phyloP scores from a whole-genome alignment of 2,888 invertebrate genomes.

The Sinodicranocentrus sp. region DNA sequence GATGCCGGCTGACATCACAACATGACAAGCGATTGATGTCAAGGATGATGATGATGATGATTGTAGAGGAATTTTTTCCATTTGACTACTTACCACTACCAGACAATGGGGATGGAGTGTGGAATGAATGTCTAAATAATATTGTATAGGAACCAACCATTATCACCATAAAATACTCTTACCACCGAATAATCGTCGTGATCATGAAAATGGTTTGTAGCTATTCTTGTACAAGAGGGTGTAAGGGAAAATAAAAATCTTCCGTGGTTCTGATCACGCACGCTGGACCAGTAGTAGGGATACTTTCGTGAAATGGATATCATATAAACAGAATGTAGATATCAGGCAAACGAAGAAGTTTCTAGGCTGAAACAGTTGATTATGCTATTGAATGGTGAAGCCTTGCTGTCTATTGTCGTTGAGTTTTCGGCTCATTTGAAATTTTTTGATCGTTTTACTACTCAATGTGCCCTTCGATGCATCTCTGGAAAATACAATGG shows the following conservation, averaged over 20 bases:
- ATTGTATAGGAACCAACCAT: no score
- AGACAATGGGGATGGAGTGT: no score
- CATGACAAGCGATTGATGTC: constrained; percentile 71
- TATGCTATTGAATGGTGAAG: background rate
- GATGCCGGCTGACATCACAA: constrained; percentile 50
- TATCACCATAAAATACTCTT: constrained; percentile 3
- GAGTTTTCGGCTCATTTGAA: background rate
- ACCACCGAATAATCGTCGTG: constrained; percentile 23
- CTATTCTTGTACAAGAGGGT: constrained; percentile 4
- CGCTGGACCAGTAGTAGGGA: no score
- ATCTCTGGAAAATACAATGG: no score
- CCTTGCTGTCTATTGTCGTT: background rate
- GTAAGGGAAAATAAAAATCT: no score
- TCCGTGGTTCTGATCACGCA: no score
- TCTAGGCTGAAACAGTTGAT: background rate
- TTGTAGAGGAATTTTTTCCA: constrained; percentile 32
- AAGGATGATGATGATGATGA: constrained; percentile 65
- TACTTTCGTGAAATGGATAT: no score
- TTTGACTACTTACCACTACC: background rate
- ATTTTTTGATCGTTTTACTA: no score
- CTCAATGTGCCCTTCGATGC: no score
- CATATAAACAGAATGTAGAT: no score
- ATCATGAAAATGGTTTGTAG: constrained; percentile 5
- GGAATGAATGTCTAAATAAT: no score
- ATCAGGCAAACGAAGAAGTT: no score